phyloP scores from a whole-genome alignment of 2,113 vertebrate species.

The Oplegnathus fasciatus region DNA sequence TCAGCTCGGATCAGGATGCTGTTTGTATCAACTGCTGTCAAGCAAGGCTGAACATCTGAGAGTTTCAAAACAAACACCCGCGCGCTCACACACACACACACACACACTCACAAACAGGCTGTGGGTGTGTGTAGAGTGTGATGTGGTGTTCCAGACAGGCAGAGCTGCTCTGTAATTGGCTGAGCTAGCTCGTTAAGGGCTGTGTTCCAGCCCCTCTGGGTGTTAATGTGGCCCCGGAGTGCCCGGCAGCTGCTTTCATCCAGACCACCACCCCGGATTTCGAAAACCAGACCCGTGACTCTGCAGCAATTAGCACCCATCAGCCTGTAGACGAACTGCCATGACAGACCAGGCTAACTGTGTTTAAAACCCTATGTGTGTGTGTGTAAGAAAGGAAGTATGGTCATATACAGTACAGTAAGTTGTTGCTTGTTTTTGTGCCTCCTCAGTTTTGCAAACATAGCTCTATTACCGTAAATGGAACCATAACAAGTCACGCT shows the following conservation, averaged over 20 bases:
- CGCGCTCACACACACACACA: neutral
- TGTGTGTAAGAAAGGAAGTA: neutral
- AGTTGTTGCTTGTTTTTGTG: neutral
- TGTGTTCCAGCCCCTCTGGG: constrained; percentile 27
- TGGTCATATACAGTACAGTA: neutral
- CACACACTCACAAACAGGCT: neutral
- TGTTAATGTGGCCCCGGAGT: constrained; percentile 26
- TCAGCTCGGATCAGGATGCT: constrained; percentile 7
- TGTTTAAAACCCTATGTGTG: constrained; percentile 30
- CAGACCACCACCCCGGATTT: constrained; percentile 9
- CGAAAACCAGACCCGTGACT: constrained; percentile 44
- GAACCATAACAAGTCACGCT: constrained; percentile 31
- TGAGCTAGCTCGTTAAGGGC: constrained; percentile 32
- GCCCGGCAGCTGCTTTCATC: constrained; percentile 25
- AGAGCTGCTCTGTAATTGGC: constrained; percentile 58
- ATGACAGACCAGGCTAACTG: constrained; percentile 10
- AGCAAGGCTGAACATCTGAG: constrained; percentile 15
- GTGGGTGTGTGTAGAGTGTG: neutral
- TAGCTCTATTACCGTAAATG: constrained; percentile 36
- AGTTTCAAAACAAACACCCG: neutral
- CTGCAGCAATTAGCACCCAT: constrained; percentile 59
- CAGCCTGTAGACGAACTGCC: constrained; percentile 55
- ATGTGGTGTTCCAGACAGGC: constrained; percentile 10
- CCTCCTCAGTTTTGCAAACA: constrained; percentile 17
- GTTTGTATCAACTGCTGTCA: constrained; percentile 31